Evolutionary conservation across 2,888 invertebrate genomes (phyloP).

Genomic region (Julus scanicus): DNA sequence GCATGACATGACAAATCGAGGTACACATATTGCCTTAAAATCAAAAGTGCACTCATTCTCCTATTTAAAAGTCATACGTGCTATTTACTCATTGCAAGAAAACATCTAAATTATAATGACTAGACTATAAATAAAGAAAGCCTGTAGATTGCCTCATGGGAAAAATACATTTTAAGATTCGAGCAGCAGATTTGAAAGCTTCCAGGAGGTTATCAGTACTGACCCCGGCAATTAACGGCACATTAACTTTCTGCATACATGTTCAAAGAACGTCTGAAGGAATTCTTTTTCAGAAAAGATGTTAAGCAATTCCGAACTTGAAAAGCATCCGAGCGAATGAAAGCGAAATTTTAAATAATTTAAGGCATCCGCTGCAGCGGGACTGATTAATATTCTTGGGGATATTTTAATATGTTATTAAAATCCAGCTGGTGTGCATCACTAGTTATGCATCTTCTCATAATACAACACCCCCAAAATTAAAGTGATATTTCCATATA

Average conservation of each 20-base stretch:
- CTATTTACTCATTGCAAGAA: neutral
- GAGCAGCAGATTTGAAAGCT: neutral
- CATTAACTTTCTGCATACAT: neutral
- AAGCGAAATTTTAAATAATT: neutral
- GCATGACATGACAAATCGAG: no score
- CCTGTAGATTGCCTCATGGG: neutral
- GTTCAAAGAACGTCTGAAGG: neutral
- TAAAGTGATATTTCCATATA: neutral
- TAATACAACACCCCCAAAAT: no score
- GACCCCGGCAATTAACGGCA: neutral
- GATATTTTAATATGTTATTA: no score
- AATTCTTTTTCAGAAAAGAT: neutral
- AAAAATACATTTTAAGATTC: neutral
- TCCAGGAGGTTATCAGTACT: neutral
- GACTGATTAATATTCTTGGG: neutral
- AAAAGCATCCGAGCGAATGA: neutral
- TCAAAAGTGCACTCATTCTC: no score
- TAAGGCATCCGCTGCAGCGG: neutral
- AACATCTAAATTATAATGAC: neutral
- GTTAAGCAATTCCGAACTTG: neutral
- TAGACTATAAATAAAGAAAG: neutral
- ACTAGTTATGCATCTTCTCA: no score
- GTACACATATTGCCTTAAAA: no score
- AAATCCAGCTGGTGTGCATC: no score
- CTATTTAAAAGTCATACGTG: no score